phyloP scores from a whole-genome alignment of 2,797 vertebrate species.

The Cuniculus paca region DNA sequence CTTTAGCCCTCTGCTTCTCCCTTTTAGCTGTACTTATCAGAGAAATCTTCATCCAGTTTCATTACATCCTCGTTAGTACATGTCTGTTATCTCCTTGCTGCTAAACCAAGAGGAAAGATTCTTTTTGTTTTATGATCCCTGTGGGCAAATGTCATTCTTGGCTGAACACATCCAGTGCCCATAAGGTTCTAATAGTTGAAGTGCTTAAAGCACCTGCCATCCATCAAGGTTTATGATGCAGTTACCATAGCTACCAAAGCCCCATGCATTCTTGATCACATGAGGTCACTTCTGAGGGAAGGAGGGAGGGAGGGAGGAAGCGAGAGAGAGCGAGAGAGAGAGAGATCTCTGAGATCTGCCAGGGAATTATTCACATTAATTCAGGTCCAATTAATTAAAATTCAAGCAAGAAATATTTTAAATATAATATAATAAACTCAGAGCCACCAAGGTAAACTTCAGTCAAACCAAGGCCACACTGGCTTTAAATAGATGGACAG shows the following conservation, averaged over 20 bases:
- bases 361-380: constrained; percentile 50
- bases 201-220: constrained; percentile 80
- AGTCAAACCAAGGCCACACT: constrained; percentile 26
- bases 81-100: constrained; percentile 68
- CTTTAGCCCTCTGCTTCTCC: background rate
- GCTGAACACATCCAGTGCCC: constrained; percentile 80
- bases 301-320: background rate
- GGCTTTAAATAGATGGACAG: constrained; percentile 9
- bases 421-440: constrained; percentile 45
- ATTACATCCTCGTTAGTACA: constrained; percentile 66
- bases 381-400: constrained; percentile 66
- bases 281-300: constrained; percentile 37
- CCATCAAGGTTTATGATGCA: constrained; percentile 81
- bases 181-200: constrained; percentile 83
- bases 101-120: constrained; percentile 78
- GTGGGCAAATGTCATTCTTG: constrained; percentile 82
- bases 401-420: constrained; percentile 47
- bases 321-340: background rate
- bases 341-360: background rate
- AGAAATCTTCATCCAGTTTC: constrained; percentile 57
- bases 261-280: constrained; percentile 68
- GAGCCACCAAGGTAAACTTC: background rate
- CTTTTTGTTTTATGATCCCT: constrained; percentile 84
- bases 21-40: constrained; percentile 51
- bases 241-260: constrained; percentile 83